Conservation (phyloP, 1,140 invertebrate species). For the Drosophila kurseongensis region DNA sequence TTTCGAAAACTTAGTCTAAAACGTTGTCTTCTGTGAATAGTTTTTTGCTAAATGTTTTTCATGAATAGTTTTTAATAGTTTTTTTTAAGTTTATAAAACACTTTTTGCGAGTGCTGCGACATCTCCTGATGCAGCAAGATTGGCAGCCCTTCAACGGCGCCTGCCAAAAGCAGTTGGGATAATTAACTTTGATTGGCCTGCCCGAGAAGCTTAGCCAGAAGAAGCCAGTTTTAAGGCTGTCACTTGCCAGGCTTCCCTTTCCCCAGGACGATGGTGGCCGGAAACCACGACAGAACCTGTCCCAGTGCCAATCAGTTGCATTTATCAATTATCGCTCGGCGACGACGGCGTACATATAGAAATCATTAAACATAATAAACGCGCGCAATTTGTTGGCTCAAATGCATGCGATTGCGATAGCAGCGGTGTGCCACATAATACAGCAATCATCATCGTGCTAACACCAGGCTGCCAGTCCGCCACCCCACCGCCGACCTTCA, state of each 20-base stretch:
- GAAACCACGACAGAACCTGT: background rate
- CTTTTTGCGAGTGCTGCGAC: background rate
- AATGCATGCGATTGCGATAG: slow-evolving; percentile 71
- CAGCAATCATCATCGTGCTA: slow-evolving; percentile 62
- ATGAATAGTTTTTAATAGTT: background rate
- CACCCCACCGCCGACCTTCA: slow-evolving; percentile 7
- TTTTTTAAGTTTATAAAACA: background rate
- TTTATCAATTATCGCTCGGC: slow-evolving; percentile 57
- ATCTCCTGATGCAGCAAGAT: slow-evolving; percentile 36
- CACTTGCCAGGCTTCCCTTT: slow-evolving; percentile 10
- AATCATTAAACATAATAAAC: slow-evolving; percentile 72
- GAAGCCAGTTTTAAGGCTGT: slow-evolving; percentile 22
- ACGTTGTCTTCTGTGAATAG: too few species aligned
- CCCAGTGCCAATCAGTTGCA: slow-evolving; percentile 65
- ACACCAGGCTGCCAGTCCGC: slow-evolving; percentile 11
- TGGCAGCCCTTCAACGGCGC: slow-evolving; percentile 47
- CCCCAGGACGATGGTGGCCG: background rate
- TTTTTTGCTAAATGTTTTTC: too few species aligned
- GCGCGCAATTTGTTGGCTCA: slow-evolving; percentile 69
- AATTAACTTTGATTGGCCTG: slow-evolving; percentile 73
- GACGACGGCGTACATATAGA: slow-evolving; percentile 18
- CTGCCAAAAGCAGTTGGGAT: slow-evolving; percentile 49
- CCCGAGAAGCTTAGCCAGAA: slow-evolving; percentile 16
- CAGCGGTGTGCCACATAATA: slow-evolving; percentile 67
- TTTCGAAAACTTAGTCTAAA: too few species aligned